Evolutionary conservation across 2,797 vertebrate species (phyloP).

Genomic region (Pangasius larnaudii): DNA sequence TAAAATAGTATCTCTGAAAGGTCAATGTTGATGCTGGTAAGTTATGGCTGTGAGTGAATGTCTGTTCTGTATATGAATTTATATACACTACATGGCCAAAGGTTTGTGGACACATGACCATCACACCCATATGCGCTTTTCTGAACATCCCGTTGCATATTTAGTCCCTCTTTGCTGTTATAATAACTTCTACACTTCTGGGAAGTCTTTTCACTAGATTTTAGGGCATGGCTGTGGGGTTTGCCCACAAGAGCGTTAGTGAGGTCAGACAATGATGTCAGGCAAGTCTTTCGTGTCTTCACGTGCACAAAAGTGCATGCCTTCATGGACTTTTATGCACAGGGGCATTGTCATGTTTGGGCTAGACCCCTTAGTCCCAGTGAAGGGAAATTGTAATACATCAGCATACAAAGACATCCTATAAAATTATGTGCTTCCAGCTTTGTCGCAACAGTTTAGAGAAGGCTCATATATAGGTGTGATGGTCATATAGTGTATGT

Average conservation of each 20-base stretch:
- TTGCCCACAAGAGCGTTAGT: not conserved
- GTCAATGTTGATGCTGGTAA: slow-evolving; percentile 27
- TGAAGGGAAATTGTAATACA: not conserved
- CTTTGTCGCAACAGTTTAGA: not conserved
- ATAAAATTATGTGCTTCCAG: not conserved
- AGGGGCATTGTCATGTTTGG: not conserved
- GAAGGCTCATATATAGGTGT: not conserved
- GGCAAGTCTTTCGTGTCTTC: not conserved
- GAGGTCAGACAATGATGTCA: not conserved
- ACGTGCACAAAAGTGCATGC: not conserved
- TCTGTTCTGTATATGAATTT: slow-evolving; percentile 10
- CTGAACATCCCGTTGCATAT: not conserved
- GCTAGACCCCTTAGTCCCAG: not conserved
- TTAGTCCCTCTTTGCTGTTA: not conserved
- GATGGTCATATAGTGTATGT: too few relatives aligned
- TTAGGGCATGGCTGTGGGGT: not conserved
- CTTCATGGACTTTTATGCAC: not conserved
- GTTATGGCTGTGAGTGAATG: slow-evolving; percentile 14
- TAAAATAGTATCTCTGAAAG: slow-evolving; percentile 38
- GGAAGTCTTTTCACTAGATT: not conserved
- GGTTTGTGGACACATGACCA: not conserved
- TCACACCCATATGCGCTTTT: not conserved
- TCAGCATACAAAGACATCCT: not conserved
- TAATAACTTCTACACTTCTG: not conserved
- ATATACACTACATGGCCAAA: not conserved